Evolutionary conservation across 2,888 invertebrate species (phyloP).

Genomic region (Tinea trinotella): DNA sequence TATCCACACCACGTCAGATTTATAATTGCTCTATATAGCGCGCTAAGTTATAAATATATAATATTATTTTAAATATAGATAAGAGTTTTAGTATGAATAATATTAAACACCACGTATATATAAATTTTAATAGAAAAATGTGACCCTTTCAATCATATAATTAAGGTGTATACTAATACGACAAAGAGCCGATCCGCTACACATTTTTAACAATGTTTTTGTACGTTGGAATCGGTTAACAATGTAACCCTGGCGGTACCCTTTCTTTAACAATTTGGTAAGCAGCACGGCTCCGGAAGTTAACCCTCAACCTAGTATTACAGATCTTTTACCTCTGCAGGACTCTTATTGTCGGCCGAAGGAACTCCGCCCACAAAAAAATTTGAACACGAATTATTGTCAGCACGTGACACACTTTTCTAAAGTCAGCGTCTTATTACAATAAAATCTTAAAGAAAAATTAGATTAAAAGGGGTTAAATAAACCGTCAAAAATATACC

Average conservation of each 20-base stretch:
- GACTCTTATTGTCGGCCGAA: slow-evolving; percentile 43
- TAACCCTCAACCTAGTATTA: slow-evolving; percentile 56
- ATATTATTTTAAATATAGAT: no score
- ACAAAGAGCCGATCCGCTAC: slow-evolving; percentile 65
- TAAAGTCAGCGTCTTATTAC: slow-evolving; percentile 17
- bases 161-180: slow-evolving; percentile 61
- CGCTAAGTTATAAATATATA: no score
- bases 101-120: slow-evolving; percentile 42
- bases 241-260: slow-evolving; percentile 56
- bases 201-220: slow-evolving; percentile 62
- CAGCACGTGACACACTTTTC: slow-evolving; percentile 50
- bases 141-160: slow-evolving; percentile 70
- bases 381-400: slow-evolving; percentile 35
- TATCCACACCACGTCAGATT: no score
- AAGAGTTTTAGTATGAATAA: not conserved
- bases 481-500: slow-evolving; percentile 1
- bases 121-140: slow-evolving; percentile 67
- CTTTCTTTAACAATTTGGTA: slow-evolving; percentile 67
- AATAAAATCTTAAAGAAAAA: not conserved
- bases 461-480: not conserved
- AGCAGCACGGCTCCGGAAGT: slow-evolving; percentile 66
- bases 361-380: slow-evolving; percentile 58
- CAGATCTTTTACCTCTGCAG: slow-evolving; percentile 53
- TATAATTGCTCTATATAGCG: no score
- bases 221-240: slow-evolving; percentile 68